Evolutionary conservation across 2,888 invertebrate species (phyloP).

Genomic region (Drosophila helvetica): DNA sequence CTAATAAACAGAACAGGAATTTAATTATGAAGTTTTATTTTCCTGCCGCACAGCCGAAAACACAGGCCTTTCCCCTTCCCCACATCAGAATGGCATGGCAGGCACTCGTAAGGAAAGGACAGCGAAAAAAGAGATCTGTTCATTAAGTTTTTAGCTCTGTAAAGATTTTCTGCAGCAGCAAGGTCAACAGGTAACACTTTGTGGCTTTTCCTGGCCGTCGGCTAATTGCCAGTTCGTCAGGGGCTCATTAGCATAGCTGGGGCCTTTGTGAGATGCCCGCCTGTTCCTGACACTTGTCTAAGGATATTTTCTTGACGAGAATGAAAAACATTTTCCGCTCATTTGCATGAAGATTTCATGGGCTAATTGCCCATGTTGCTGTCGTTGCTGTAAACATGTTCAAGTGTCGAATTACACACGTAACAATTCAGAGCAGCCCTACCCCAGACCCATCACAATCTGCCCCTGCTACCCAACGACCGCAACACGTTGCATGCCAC

Average conservation of each 20-base stretch:
- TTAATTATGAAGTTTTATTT: constrained; percentile 79
- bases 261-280: constrained; percentile 28
- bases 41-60: constrained; percentile 26
- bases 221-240: constrained; percentile 56
- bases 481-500: constrained; percentile 38
- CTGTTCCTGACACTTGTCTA: constrained; percentile 62
- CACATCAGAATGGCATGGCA: background rate
- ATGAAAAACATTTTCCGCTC: constrained; percentile 46
- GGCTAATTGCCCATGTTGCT: constrained; percentile 67
- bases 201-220: constrained; percentile 55
- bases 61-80: constrained; percentile 6
- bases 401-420: constrained; percentile 71
- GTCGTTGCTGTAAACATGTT: constrained; percentile 29
- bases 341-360: constrained; percentile 61
- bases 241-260: constrained; percentile 67
- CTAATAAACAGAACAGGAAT: constrained; percentile 82
- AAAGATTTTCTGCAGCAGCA: constrained; percentile 25
- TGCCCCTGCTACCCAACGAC: background rate
- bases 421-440: constrained; percentile 42
- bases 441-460: background rate
- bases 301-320: constrained; percentile 44
- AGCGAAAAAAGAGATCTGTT: constrained; percentile 24
- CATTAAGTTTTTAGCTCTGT: constrained; percentile 52
- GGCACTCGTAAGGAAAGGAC: background rate
- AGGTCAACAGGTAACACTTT: constrained; percentile 63